Evolutionary conservation across 1,140 invertebrate species (phyloP), one percentile per base, ranked within the genome.

Genomic region (Drosophila nebulosa): DNA sequence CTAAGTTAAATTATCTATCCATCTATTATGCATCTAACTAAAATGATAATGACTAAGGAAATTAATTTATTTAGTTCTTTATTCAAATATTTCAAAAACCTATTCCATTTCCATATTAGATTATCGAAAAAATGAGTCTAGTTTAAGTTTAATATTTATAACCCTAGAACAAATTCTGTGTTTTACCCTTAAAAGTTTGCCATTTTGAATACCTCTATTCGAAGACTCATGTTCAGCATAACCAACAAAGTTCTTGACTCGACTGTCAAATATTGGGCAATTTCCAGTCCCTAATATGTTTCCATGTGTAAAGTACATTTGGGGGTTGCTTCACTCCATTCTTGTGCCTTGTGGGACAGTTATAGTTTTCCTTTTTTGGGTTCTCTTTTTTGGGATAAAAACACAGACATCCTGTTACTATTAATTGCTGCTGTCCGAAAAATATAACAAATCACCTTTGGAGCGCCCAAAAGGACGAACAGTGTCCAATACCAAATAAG

Each of bases 361-460:
- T 74, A 74, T 57, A 60, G 50, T 66, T 66, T 18, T 42, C 18
- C 1, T 14, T 1, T 42, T 42, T 42, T 18, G 5, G 39, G 12
- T 14, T 42, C 39, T 42, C 14, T 12, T 46, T 74, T 74, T 53
- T 64, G 63, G 56, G 64, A 60, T 58, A 66, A 79, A 50, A 76
- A 78, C 69, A 85, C 72, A 78, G 79, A 78, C 72, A 83, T 90
- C 81, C 78, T 90, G 86, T 90, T 83, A 72, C 80, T 90, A 89
- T 90, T 90, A 90, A 90, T 90, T 90, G 86, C 86, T 90, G 86
- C 86, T 90, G 86, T 90, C 86, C 81, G 76, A 90, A 86, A 71
- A 90, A 86, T 90, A 89, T 90, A 90, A 90, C 81, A 67, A 85
- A 90, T 90, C 81, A 90, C 86, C 86, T 90, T 83, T 68, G 64